Conservation (phyloP, 2,113 vertebrate species). For the Gallinago undulata region DNA sequence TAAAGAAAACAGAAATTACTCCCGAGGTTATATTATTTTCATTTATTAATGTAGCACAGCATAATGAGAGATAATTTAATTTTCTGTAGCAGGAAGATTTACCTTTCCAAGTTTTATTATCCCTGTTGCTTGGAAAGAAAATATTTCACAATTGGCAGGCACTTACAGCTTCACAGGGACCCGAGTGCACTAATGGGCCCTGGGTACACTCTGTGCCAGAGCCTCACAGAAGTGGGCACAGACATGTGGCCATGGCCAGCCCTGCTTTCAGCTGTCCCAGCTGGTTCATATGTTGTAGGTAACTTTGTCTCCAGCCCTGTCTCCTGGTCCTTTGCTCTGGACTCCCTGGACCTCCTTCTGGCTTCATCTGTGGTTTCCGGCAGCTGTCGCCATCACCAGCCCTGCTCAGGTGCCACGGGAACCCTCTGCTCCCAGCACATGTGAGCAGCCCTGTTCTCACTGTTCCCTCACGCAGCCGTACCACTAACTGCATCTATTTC, state of each 20-base stretch:
- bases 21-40: background rate
- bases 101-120: background rate
- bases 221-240: accelerated
- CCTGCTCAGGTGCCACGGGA: accelerated
- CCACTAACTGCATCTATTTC: background rate
- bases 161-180: background rate
- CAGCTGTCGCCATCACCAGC: background rate
- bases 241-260: background rate
- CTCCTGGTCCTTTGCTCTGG: background rate
- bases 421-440: background rate
- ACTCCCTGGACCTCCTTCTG: background rate
- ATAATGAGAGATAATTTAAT: background rate
- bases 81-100: background rate
- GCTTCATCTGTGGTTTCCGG: background rate
- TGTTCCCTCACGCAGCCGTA: background rate
- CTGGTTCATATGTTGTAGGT: background rate
- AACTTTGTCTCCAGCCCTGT: background rate
- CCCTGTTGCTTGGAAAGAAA: background rate
- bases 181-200: background rate
- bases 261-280: background rate
- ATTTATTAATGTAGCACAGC: background rate
- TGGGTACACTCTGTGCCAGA: background rate
- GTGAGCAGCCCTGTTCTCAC: accelerated
- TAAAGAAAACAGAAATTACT: background rate
- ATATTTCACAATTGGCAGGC: background rate